phyloP scores from a whole-genome alignment of 2,888 invertebrate species.

The Coleophora flavipennella region DNA sequence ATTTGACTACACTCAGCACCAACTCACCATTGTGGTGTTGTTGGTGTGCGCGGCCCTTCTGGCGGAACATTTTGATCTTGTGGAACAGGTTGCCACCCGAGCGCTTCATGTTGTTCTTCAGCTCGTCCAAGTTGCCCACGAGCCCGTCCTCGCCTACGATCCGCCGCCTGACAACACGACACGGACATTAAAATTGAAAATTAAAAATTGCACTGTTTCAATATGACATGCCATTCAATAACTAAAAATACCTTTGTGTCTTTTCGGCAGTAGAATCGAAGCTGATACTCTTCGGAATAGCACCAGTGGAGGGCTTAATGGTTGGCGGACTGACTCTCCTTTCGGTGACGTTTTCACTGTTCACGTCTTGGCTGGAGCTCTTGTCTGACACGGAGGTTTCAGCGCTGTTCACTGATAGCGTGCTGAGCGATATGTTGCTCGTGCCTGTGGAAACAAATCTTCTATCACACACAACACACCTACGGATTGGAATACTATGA shows the following conservation, averaged over 20 bases:
- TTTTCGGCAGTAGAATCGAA: constrained; percentile 92
- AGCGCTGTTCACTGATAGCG: constrained; percentile 56
- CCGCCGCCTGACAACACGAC: constrained; percentile 31
- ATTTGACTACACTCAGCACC: too few species aligned
- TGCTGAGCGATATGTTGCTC: constrained; percentile 53
- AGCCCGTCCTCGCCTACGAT: constrained; percentile 47
- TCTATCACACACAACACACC: too few species aligned
- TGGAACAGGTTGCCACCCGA: constrained; percentile 63
- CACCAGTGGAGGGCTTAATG: constrained; percentile 78
- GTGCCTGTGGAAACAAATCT: constrained; percentile 13
- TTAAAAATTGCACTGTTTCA: too few species aligned
- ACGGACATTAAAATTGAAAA: too few species aligned
- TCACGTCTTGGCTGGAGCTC: constrained; percentile 65
- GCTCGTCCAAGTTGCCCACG: constrained; percentile 53
- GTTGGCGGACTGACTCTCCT: constrained; percentile 48
- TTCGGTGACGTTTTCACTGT: constrained; percentile 61
- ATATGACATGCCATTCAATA: too few species aligned
- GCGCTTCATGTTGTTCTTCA: constrained; percentile 64
- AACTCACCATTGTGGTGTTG: constrained; percentile 40
- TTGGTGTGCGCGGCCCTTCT: constrained; percentile 52
- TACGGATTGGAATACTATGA: too few species aligned
- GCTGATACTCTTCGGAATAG: constrained; percentile 93
- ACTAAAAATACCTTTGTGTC: constrained; percentile 70
- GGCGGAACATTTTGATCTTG: constrained; percentile 66
- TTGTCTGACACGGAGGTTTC: constrained; percentile 59